A percentile compares a stretch with the other conserved stretches of the same genome.
Conservation (phyloP, 2,797 vertebrate genomes). For the Mycteria americana region DNA sequence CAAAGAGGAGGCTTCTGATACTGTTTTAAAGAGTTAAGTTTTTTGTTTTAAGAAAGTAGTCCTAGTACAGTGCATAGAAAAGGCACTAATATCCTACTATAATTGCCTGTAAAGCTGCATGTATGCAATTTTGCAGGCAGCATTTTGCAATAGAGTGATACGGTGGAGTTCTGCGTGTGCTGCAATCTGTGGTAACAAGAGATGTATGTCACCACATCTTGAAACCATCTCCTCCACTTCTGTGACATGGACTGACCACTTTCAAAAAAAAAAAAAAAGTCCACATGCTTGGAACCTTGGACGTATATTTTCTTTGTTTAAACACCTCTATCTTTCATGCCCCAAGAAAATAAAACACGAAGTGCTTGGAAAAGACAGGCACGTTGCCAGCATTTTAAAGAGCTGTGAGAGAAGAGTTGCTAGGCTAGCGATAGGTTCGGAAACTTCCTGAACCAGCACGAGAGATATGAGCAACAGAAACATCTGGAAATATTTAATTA, state of each 20-base stretch:
- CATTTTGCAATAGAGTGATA: not conserved
- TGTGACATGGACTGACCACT: not conserved
- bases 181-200: not conserved
- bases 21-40: not conserved
- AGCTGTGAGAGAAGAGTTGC: not conserved
- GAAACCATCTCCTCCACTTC: not conserved
- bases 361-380: not conserved
- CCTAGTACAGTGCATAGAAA: not conserved
- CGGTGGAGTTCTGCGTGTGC: not conserved
- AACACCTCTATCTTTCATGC: not conserved
- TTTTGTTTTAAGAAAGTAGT: not conserved
- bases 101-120: not conserved
- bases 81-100: not conserved
- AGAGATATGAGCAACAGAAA: not conserved
- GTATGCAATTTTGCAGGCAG: not conserved
- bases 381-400: not conserved
- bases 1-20: not conserved
- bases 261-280: not conserved
- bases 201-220: not conserved
- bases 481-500: not conserved
- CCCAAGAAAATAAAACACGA: not conserved
- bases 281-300: not conserved
- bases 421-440: not conserved
- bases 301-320: not conserved
- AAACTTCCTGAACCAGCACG: not conserved